A percentile compares a stretch with the other conserved stretches of the same genome.
Evolutionary conservation across 2,888 invertebrate genomes (phyloP).

Genomic region (Smittia sp.): DNA sequence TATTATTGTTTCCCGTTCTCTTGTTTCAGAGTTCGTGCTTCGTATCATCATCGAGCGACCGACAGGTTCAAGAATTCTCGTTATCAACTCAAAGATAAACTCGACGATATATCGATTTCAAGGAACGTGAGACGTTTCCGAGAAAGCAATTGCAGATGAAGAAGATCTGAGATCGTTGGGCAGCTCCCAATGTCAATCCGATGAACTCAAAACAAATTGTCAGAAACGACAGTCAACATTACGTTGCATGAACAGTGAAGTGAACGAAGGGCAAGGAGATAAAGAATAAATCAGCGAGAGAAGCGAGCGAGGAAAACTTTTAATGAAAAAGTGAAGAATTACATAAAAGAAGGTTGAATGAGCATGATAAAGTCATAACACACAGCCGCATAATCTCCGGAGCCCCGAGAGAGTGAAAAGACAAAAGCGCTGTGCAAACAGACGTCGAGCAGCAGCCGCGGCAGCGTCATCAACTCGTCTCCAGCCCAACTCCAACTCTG

Average conservation of each 20-base stretch:
- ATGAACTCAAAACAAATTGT: conserved; percentile 24
- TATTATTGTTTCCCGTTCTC: conserved; percentile 10
- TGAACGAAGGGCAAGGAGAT: neutral
- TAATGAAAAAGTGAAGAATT: conserved; percentile 33
- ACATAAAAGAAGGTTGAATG: conserved; percentile 30
- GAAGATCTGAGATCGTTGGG: neutral
- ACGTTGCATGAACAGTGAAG: conserved; percentile 4
- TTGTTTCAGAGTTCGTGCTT: conserved; percentile 6
- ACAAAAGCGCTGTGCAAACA: neutral
- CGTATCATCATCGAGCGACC: neutral
- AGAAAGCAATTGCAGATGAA: conserved; percentile 8
- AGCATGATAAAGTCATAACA: conserved; percentile 39
- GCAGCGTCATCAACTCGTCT: conserved; percentile 3
- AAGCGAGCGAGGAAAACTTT: neutral
- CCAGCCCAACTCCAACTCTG: conserved; percentile 23
- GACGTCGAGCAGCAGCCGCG: neutral
- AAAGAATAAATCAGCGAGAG: conserved; percentile 5
- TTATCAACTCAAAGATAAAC: neutral
- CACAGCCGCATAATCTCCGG: conserved; percentile 11
- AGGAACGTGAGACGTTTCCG: neutral
- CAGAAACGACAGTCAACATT: conserved; percentile 9
- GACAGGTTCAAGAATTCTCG: neutral
- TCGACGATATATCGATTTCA: conserved; percentile 29
- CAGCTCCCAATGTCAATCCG: neutral
- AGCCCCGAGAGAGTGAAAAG: neutral